phyloP scores from a whole-genome alignment of 2,797 vertebrate genomes.

The Limnodromus scolopaceus region DNA sequence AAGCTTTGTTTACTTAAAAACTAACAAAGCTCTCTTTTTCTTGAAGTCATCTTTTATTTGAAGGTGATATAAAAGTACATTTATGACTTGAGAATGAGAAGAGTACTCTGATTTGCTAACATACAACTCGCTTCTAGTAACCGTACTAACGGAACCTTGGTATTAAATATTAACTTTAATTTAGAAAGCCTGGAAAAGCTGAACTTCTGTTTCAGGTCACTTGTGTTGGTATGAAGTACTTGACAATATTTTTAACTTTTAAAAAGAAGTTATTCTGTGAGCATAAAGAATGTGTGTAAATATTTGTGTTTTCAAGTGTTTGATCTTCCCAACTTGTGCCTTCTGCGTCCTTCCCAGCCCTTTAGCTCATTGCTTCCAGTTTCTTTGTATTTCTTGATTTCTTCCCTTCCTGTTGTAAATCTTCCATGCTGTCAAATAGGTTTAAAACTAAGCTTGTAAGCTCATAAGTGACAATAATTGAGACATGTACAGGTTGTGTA shows the following conservation, averaged over 20 bases:
- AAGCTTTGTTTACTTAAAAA: background rate
- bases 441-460: background rate
- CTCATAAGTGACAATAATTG: background rate
- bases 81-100: background rate
- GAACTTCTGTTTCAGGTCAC: background rate
- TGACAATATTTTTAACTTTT: background rate
- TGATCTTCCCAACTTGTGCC: background rate
- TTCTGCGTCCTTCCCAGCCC: background rate
- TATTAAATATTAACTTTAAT: slow-evolving; percentile 27
- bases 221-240: background rate
- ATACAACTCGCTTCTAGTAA: background rate
- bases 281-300: background rate
- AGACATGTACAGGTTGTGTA: background rate
- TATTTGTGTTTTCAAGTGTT: background rate
- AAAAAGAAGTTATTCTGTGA: background rate
- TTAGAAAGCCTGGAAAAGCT: background rate
- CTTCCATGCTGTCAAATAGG: background rate
- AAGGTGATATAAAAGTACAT: background rate
- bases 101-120: background rate
- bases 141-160: background rate
- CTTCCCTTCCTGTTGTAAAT: background rate
- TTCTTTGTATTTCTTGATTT: background rate
- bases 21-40: background rate
- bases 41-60: background rate
- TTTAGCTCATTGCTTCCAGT: background rate